phyloP scores from a whole-genome alignment of 2,888 invertebrate genomes.

The Heliothis peltigera region DNA sequence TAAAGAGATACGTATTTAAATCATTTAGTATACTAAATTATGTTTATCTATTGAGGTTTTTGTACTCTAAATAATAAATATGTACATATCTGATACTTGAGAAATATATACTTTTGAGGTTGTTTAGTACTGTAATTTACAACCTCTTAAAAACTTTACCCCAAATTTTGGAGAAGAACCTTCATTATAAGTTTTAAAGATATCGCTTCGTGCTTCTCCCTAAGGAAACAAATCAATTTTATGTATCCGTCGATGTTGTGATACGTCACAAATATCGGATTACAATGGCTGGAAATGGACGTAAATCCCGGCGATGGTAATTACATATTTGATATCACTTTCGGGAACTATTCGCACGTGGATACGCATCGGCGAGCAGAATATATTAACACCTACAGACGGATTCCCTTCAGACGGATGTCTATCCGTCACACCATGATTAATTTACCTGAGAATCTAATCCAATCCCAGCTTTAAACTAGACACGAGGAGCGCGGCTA shows the following conservation, averaged over 20 bases:
- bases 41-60: not conserved
- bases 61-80: not conserved
- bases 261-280: conserved; percentile 33
- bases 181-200: conserved; percentile 64
- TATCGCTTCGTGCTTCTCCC: conserved; percentile 56
- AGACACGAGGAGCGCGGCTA: conserved; percentile 42
- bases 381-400: conserved; percentile 32
- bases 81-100: conserved; percentile 23
- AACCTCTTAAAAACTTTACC: conserved; percentile 57
- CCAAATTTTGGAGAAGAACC: conserved; percentile 48
- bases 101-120: conserved; percentile 42
- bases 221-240: conserved; percentile 58
- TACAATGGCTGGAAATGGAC: conserved; percentile 12
- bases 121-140: conserved; percentile 53
- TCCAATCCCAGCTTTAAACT: conserved; percentile 48
- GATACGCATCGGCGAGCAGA: conserved; percentile 9
- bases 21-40: too few relatives aligned
- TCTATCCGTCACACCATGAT: conserved; percentile 47
- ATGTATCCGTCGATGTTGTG: conserved; percentile 33
- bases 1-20: too few relatives aligned
- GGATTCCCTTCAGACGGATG: conserved; percentile 22
- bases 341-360: conserved; percentile 17
- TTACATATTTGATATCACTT: conserved; percentile 21
- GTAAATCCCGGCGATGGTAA: conserved; percentile 9
- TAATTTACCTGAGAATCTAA: conserved; percentile 51